Base-by-base conservation (phyloP, 2,888 invertebrate species). In the Eurytoma californica region DNA sequence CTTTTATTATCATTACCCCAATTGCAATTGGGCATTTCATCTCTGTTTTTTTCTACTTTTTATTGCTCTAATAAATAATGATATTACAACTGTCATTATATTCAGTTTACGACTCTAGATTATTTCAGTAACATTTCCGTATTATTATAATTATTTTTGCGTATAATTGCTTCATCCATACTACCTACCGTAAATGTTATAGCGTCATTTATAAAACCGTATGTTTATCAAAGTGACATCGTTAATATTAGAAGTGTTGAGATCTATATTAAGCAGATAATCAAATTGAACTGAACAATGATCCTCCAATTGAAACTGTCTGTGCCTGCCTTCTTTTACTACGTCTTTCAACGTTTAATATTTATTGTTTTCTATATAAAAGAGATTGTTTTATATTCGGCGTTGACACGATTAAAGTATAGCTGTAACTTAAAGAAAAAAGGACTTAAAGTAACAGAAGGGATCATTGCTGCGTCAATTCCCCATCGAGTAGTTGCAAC, bases 1-100 rank as follows among this genome's bases (percentile, higher is more conserved):
- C 87, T 82, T 86, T 88, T 89, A 89, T 85, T 84, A 82, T 85
- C 82, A 84, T 84, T 80, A 83, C 79, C 84, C 83, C 84, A 83
- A 85, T 81, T 80, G 65, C 72, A 79, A 83, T 85, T 83, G 84
- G 84, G 82, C 79, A 84, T 84, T 84, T 83, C 77, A 24, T 72
- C 80, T n/a, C n/a, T n/a, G n/a, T 81, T 76, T 24, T 79, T 78
- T 39, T 73, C 67, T 72, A 51, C 16, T 28, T 39, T 53, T 24
- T 53, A 39, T 39, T 39, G 4, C 39, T 39, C 39, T 39, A 30
- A 53, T 72, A 20, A 63, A 18, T 63, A 65, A 39, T 65, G 55
- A 39, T 65, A 73, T 57, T 47, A 57, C 39, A 24, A 55, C n/a
- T 13, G 65, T 65, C 63, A 72, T 65, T 65, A 53, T 39, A 13